phyloP scores from a whole-genome alignment of 2,888 invertebrate species.

The Poecilobothrus nobilitatus region DNA sequence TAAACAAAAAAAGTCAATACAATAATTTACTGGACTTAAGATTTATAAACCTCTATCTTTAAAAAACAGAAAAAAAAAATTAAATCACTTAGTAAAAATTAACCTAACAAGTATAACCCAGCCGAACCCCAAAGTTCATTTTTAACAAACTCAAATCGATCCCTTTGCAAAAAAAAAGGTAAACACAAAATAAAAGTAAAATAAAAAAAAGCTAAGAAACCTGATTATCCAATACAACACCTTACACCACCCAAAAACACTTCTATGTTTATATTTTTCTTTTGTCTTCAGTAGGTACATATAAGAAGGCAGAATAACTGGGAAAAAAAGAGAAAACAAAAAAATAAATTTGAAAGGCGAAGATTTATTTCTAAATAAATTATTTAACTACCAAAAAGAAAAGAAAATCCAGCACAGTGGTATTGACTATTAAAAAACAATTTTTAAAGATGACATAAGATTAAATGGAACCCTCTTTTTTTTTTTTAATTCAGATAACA shows the following conservation, averaged over 20 bases:
- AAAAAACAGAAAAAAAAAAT: too few species aligned
- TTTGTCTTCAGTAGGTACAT: neutral
- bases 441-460: slow-evolving; percentile 23
- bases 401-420: neutral
- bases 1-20: neutral
- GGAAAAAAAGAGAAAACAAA: slow-evolving; percentile 21
- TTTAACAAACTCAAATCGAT: too few species aligned
- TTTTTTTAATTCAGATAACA: slow-evolving; percentile 13
- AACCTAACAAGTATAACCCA: too few species aligned
- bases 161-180: too few species aligned
- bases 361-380: neutral
- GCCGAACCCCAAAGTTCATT: too few species aligned
- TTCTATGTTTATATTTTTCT: neutral
- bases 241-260: too few species aligned
- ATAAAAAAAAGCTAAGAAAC: too few species aligned
- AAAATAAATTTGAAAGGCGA: slow-evolving; percentile 17
- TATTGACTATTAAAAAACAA: slow-evolving; percentile 14
- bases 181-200: too few species aligned
- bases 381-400: neutral
- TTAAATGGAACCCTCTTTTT: slow-evolving; percentile 19
- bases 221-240: too few species aligned
- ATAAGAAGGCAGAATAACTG: too few species aligned
- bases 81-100: too few species aligned
- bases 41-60: neutral
- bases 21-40: neutral